Percentiles rank a stretch among this genome's conserved stretches.
Conservation (phyloP, 2,113 vertebrate species). For the Etia nguti region DNA sequence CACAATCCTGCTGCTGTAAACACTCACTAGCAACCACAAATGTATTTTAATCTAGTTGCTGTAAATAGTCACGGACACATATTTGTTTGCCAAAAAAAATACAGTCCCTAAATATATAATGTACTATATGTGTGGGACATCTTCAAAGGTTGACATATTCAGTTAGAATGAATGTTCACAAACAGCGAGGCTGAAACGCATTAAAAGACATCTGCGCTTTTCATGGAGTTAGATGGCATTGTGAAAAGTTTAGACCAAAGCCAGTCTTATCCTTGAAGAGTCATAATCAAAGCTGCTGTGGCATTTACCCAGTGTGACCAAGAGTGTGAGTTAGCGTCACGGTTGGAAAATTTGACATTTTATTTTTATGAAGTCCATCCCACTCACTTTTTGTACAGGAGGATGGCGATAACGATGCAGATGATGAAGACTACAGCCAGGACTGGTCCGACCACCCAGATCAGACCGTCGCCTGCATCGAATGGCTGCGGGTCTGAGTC, state of each 20-base stretch:
- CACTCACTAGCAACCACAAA: neutral
- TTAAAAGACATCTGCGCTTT: neutral
- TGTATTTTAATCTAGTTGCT: neutral
- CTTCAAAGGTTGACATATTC: neutral
- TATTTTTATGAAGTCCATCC: neutral
- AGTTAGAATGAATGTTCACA: neutral
- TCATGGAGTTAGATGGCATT: neutral
- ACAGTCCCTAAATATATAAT: neutral
- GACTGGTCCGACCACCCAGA: conserved; percentile 97
- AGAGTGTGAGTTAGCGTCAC: neutral
- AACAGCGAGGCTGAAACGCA: neutral
- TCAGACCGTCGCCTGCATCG: conserved; percentile 91
- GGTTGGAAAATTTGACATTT: neutral
- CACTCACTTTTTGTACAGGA: conserved; percentile 98
- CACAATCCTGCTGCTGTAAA: neutral
- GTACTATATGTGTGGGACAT: neutral
- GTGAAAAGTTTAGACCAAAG: neutral
- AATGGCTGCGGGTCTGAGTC: conserved; percentile 91
- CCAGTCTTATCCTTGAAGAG: neutral
- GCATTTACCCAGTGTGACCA: conserved; percentile 9
- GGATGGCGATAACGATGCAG: conserved; percentile 97
- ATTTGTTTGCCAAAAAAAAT: neutral
- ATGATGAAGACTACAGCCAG: conserved; percentile 97
- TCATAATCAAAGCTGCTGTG: conserved; percentile 9
- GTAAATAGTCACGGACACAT: neutral